phyloP scores from a whole-genome alignment of 2,888 invertebrate genomes.

The Drosophila robusta region DNA sequence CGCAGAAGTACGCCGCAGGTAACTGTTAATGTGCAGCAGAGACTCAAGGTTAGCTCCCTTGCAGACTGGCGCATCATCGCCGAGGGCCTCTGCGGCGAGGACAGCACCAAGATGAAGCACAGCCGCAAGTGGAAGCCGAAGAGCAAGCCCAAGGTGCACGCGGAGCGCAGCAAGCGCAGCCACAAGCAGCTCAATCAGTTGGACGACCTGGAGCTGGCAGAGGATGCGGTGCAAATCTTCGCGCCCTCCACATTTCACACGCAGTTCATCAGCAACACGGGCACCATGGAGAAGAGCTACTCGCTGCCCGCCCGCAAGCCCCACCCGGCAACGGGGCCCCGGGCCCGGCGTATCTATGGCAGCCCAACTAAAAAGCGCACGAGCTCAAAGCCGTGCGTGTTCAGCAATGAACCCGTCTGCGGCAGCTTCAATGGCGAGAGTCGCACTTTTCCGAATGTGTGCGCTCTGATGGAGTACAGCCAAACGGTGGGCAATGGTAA shows the following conservation, averaged over 20 bases:
- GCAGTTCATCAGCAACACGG: slow-evolving; percentile 64
- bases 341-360: slow-evolving; percentile 7
- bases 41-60: neutral
- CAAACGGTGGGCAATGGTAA: slow-evolving; percentile 63
- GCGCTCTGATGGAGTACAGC: slow-evolving; percentile 69
- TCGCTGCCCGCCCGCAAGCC: slow-evolving; percentile 63
- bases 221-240: slow-evolving; percentile 68
- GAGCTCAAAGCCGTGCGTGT: slow-evolving; percentile 55
- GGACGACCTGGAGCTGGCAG: slow-evolving; percentile 55
- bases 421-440: slow-evolving; percentile 61
- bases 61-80: slow-evolving; percentile 77
- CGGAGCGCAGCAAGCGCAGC: slow-evolving; percentile 64
- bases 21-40: fast-evolving
- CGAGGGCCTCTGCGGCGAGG: slow-evolving; percentile 77
- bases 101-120: slow-evolving; percentile 69
- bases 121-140: slow-evolving; percentile 52
- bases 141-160: slow-evolving; percentile 45
- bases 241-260: slow-evolving; percentile 72
- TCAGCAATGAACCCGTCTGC: slow-evolving; percentile 69
- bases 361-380: neutral
- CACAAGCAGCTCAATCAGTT: slow-evolving; percentile 34
- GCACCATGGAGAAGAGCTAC: slow-evolving; percentile 67
- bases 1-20: slow-evolving; percentile 58
- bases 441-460: slow-evolving; percentile 69
- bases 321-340: neutral